A percentile compares a stretch with the other conserved stretches of the same genome.
phyloP scores from a whole-genome alignment of 2,888 invertebrate genomes.

The Yponomeuta sedellus region DNA sequence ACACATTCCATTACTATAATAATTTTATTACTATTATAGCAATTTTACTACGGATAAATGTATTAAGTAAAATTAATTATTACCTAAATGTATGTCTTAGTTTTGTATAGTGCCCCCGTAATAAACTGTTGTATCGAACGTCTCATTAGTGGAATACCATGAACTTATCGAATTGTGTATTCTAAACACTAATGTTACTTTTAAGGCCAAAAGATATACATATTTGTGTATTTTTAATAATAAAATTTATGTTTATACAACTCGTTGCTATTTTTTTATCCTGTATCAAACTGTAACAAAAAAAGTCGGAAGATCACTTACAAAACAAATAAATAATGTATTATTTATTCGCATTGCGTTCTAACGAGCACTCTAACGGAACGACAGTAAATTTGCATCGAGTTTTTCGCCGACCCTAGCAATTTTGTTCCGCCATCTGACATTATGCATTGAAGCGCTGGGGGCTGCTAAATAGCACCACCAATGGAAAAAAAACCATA shows the following conservation, averaged over 20 bases:
- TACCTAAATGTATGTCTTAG: slow-evolving; percentile 29
- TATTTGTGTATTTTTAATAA: slow-evolving; percentile 69
- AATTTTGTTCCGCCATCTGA: too few species aligned
- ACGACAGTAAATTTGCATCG: too few species aligned
- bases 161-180: slow-evolving; percentile 56
- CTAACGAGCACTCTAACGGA: too few species aligned
- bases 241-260: slow-evolving; percentile 59
- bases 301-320: too few species aligned
- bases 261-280: too few species aligned
- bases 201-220: slow-evolving; percentile 74
- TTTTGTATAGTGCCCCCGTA: slow-evolving; percentile 52
- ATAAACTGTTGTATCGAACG: slow-evolving; percentile 68
- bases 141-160: slow-evolving; percentile 53
- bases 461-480: too few species aligned
- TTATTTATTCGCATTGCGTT: too few species aligned
- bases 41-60: slow-evolving; percentile 40
- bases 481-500: too few species aligned
- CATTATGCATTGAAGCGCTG: too few species aligned
- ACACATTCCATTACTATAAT: slow-evolving; percentile 58
- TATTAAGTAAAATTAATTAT: slow-evolving; percentile 24
- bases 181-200: slow-evolving; percentile 59
- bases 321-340: too few species aligned
- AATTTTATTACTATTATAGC: slow-evolving; percentile 33
- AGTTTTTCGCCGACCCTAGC: too few species aligned
- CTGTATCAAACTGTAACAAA: too few species aligned